phyloP scores from a whole-genome alignment of 2,113 vertebrate genomes.

The Microtus montanus region DNA sequence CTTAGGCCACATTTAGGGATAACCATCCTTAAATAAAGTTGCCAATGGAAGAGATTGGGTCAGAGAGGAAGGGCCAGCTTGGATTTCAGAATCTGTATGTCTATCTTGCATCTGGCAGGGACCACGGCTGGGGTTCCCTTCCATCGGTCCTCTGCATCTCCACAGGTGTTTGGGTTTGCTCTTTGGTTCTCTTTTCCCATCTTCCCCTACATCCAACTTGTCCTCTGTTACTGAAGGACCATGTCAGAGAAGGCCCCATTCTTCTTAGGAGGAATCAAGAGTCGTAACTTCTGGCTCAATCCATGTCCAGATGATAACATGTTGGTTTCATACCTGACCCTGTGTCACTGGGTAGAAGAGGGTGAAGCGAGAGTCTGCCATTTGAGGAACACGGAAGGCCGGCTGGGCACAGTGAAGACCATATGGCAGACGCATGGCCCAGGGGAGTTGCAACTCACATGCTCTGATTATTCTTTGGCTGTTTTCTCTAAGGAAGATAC shows the following conservation, averaged over 20 bases:
- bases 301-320: background rate
- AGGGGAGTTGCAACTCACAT: background rate
- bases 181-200: background rate
- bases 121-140: background rate
- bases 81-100: background rate
- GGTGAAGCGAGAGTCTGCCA: too few relatives aligned
- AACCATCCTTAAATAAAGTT: background rate
- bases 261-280: background rate
- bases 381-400: rapidly evolving
- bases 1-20: background rate
- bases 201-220: background rate
- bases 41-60: background rate
- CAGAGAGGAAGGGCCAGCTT: too few relatives aligned
- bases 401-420: background rate
- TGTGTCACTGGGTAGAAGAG: rapidly evolving
- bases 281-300: background rate
- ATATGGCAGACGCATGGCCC: rapidly evolving
- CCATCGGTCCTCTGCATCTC: background rate
- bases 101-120: background rate
- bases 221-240: background rate
- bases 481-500: background rate
- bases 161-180: background rate
- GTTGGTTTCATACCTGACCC: background rate
- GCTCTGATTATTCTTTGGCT: background rate
- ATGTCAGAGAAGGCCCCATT: background rate